Evolutionary conservation across 2,888 invertebrate genomes (phyloP).

Genomic region (Zygaena filipendulae): DNA sequence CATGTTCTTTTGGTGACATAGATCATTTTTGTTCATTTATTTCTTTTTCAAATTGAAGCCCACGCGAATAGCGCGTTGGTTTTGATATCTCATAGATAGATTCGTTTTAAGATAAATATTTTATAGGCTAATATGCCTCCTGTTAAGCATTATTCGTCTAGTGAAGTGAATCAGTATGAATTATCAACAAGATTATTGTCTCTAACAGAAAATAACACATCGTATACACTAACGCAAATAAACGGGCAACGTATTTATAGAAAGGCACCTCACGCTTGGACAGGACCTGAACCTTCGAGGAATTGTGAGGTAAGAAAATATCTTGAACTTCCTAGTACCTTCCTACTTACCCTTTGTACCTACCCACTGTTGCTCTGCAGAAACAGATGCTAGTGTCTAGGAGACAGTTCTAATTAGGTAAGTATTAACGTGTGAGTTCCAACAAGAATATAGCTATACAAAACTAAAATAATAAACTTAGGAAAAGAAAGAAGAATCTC

Average conservation of each 20-base stretch:
- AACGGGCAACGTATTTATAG: slow-evolving; percentile 78
- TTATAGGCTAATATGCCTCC: slow-evolving; percentile 53
- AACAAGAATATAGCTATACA: no score
- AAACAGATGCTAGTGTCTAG: no score
- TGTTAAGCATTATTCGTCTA: slow-evolving; percentile 57
- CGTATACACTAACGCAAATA: slow-evolving; percentile 68
- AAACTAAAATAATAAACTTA: no score
- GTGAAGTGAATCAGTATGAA: slow-evolving; percentile 66
- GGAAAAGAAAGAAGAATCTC: no score
- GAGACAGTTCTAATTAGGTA: no score
- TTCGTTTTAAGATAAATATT: slow-evolving; percentile 50
- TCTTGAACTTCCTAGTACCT: no score
- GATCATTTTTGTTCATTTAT: slow-evolving; percentile 17
- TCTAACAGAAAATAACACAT: slow-evolving; percentile 58
- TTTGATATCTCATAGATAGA: slow-evolving; percentile 21
- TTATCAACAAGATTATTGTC: slow-evolving; percentile 61
- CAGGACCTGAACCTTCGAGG: slow-evolving; percentile 63
- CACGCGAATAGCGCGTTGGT: slow-evolving; percentile 26
- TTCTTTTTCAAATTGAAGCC: slow-evolving; percentile 42
- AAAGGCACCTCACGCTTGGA: slow-evolving; percentile 66
- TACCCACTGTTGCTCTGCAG: no score
- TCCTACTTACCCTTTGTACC: no score
- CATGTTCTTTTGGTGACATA: slow-evolving; percentile 17
- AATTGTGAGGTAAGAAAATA: slow-evolving; percentile 71
- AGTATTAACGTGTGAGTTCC: no score